Evolutionary conservation across 2,113 vertebrate species (phyloP).

Genomic region (Apodemus sylvaticus): DNA sequence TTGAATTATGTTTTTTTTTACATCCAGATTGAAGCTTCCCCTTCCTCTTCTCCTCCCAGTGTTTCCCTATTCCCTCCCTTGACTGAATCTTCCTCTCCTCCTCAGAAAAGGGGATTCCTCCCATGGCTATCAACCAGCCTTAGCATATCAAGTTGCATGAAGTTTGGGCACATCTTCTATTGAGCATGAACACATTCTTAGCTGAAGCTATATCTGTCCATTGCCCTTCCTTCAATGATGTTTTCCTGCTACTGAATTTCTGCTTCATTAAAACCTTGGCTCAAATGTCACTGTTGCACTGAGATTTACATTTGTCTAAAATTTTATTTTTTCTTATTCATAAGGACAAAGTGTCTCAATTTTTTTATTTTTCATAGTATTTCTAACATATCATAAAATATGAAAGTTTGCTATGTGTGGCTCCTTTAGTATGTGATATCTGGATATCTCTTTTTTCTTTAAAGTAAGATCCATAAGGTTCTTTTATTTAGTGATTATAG

Average conservation of each 20-base stretch:
- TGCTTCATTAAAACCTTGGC: neutral
- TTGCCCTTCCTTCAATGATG: neutral
- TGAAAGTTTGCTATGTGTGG: neutral
- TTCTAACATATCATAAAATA: neutral
- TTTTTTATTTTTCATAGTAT: neutral
- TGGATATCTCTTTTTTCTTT: neutral
- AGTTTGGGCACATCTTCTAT: too few relatives aligned
- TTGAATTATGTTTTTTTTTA: too few relatives aligned
- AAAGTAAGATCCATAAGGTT: neutral
- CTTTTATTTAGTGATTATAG: neutral
- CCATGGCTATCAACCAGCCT: too few relatives aligned
- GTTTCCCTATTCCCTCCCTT: too few relatives aligned
- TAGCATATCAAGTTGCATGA: too few relatives aligned
- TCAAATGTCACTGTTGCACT: neutral
- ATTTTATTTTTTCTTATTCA: neutral
- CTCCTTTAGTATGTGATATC: neutral
- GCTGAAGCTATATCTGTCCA: too few relatives aligned
- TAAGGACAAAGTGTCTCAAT: neutral
- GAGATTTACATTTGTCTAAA: neutral
- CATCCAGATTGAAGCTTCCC: too few relatives aligned
- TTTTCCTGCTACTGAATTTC: neutral
- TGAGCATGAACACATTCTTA: neutral
- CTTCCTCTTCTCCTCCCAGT: too few relatives aligned
- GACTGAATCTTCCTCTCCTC: too few relatives aligned
- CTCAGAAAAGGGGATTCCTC: too few relatives aligned